A percentile compares a stretch with the other conserved stretches of the same genome.
phyloP scores from a whole-genome alignment of 2,797 vertebrate species.

The Peromyscus nudipes region DNA sequence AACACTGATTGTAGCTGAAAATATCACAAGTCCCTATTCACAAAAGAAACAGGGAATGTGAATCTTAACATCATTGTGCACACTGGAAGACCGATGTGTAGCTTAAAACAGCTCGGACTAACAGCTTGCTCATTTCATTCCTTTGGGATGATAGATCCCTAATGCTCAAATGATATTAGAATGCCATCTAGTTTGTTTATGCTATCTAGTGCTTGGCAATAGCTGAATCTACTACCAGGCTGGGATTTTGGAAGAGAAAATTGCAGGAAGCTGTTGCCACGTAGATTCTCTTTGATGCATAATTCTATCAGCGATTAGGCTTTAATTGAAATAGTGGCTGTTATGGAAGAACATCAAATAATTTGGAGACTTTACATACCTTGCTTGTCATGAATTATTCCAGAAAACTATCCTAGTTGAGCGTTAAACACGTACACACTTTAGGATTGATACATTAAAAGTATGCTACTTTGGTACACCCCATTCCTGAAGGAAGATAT shows the following conservation, averaged over 20 bases:
- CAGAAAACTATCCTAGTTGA: neutral
- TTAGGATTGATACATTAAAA: neutral
- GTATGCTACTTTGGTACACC: neutral
- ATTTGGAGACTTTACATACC: slow-evolving; percentile 1
- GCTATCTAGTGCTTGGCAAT: neutral
- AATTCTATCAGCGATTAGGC: neutral
- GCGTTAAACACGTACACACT: neutral
- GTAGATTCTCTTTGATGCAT: neutral
- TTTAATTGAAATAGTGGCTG: slow-evolving; percentile 34
- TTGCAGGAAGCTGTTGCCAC: neutral
- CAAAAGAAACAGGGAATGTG: neutral
- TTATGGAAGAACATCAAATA: neutral
- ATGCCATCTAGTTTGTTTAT: neutral
- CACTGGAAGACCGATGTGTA: neutral
- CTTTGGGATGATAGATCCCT: neutral
- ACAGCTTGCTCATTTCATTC: neutral
- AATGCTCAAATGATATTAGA: neutral
- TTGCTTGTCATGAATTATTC: neutral
- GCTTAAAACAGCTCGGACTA: neutral
- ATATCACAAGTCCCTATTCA: neutral
- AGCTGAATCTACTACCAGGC: neutral
- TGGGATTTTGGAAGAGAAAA: neutral
- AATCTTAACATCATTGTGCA: neutral
- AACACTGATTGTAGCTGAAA: neutral
- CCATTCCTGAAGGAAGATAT: neutral